A percentile compares a stretch with the other conserved stretches of the same genome.
Evolutionary conservation across 2,797 vertebrate genomes (phyloP).

Genomic region (Neosilurus hyrtlii): DNA sequence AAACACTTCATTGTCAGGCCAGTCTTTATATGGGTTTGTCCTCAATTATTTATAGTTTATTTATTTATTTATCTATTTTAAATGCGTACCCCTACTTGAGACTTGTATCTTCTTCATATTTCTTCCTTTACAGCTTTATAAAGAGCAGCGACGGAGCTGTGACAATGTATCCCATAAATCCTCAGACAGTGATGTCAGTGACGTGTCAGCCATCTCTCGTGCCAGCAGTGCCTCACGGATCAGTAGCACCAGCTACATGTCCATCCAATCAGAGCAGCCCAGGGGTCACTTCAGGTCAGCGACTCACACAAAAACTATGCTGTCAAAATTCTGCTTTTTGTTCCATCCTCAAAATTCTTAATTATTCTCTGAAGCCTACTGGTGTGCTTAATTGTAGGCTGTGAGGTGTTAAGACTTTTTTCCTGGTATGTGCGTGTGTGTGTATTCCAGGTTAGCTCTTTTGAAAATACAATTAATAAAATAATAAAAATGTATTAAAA

Average conservation of each 20-base stretch:
- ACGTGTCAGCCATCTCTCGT: conserved; percentile 96
- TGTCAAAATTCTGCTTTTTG: not conserved
- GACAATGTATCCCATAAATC: conserved; percentile 97
- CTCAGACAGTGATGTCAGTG: conserved; percentile 98
- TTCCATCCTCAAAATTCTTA: not conserved
- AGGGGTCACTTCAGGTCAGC: conserved; percentile 89
- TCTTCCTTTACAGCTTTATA: conserved; percentile 75
- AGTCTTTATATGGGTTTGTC: not conserved
- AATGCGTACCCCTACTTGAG: not conserved
- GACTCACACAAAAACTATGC: not conserved
- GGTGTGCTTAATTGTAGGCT: not conserved
- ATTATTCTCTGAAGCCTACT: not conserved
- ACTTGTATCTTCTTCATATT: not conserved
- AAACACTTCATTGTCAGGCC: not conserved
- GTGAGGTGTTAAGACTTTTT: not conserved
- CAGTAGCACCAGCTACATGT: conserved; percentile 99
- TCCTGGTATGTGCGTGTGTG: not conserved
- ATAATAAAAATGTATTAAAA: not conserved
- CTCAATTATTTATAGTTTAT: not conserved
- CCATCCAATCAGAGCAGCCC: conserved; percentile 96
- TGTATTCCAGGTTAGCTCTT: not conserved
- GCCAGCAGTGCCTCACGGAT: conserved; percentile 99
- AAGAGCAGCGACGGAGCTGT: conserved; percentile 92
- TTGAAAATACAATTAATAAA: not conserved
- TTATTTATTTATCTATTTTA: not conserved